Evolutionary conservation across 2,888 invertebrate species (phyloP), one percentile per base, ranked within the genome.

Genomic region (Piscicola geometra): DNA sequence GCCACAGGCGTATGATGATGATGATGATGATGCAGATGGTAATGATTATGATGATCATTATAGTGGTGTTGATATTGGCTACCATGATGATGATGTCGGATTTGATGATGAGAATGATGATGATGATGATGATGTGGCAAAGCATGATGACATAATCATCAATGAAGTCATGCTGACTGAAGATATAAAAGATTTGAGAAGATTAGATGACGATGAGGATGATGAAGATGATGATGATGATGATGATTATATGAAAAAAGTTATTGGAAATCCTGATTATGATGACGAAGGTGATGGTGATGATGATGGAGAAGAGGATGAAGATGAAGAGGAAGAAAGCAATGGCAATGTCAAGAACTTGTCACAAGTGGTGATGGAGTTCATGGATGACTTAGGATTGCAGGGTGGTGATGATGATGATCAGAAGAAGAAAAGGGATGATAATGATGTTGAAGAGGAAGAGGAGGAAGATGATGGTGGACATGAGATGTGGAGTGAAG

Each of bases 381-480:
- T 73, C 33, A 73, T 73, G 73, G 73, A 73, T 73, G 73, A 73
- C 28, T 30, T 73, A 64, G 32, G n/a, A 52, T 30, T 41, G n/a
- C 32, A 21, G 25, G 71, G 41, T 9, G 41, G 41, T 41, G n/a
- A 64, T 30, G 64, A 64, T 64, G 64, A 64, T 64, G 64, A 64
- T 28, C n/a, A n/a, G n/a, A n/a, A 50, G n/a, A 50, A 50, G 52
- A 15, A 50, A 80, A 80, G n/a, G n/a, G 60, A 78, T 77, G 47
- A 74, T 94, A 15, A 41, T 15, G 5, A 15, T 41, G 41, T n/a
- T 9, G 41, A 5, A 9, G 41, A 41, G 9, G 41, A 15, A 9
- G 5, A 41, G 5, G 67, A 67, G 3, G 28, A 67, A 3, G 67
- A 67, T 32, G 33, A 28, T 67, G 21, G 30, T 15, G 60, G 60